Evolutionary conservation across 1,140 invertebrate genomes (phyloP).

Genomic region (Choristoneura fumiferana): DNA sequence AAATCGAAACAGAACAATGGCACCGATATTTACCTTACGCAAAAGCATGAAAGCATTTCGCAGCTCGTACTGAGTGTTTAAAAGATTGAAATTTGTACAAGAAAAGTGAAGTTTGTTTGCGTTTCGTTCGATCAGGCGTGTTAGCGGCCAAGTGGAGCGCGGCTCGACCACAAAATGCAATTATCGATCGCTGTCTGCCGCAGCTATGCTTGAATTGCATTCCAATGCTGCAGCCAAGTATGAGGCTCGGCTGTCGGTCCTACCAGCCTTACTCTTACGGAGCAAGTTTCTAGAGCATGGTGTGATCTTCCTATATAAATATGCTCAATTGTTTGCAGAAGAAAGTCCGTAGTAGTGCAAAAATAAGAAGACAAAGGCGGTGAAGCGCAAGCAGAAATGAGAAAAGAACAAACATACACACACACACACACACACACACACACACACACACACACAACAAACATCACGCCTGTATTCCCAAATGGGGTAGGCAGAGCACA

Average conservation of each 20-base stretch:
- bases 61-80: slow-evolving; percentile 41
- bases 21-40: slow-evolving; percentile 29
- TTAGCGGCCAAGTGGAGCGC: slow-evolving; percentile 58
- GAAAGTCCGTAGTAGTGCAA: too few species aligned
- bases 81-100: slow-evolving; percentile 53
- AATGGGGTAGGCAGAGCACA: too few species aligned
- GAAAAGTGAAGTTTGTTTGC: slow-evolving; percentile 68
- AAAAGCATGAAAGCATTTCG: slow-evolving; percentile 43
- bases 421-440: too few species aligned
- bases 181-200: slow-evolving; percentile 67
- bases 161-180: slow-evolving; percentile 72
- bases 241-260: slow-evolving; percentile 26
- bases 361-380: too few species aligned
- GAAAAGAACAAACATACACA: too few species aligned
- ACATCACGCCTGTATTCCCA: too few species aligned
- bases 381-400: too few species aligned
- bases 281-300: background rate
- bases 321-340: slow-evolving; percentile 10
- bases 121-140: slow-evolving; percentile 67
- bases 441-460: too few species aligned
- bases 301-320: slow-evolving; percentile 11
- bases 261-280: slow-evolving; percentile 18
- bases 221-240: slow-evolving; percentile 48
- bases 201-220: slow-evolving; percentile 64
- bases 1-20: slow-evolving; percentile 18